Percentiles rank a stretch among this genome's conserved stretches.
These are phyloP conservation scores for Porites evermanni DNA, from an alignment of 92 coral and sea anemone species.

Conservation along the genomic window DNA sequence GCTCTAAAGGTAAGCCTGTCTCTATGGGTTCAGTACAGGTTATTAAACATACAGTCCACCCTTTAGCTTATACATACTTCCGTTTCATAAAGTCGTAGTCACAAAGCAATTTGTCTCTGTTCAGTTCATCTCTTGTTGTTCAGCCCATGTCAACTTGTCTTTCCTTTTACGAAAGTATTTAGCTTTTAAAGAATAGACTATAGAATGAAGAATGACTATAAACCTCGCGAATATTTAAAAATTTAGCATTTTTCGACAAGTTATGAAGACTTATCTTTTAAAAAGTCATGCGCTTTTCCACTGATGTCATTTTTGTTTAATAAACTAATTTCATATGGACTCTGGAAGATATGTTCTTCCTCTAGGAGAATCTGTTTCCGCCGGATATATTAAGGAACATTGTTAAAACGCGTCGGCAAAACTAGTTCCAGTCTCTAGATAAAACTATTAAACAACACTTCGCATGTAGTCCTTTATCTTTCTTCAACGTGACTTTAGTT, in stretches of 20 bases:
- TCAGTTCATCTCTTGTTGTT: too few relatives aligned
- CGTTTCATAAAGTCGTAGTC: background rate
- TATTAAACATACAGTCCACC: too few relatives aligned
- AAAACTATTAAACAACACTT: background rate
- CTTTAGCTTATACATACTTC: too few relatives aligned
- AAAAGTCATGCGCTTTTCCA: background rate
- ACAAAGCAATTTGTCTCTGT: background rate
- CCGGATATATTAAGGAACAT: background rate
- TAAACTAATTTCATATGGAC: background rate
- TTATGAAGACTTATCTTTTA: background rate
- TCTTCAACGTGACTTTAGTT: background rate
- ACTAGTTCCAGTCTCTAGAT: background rate
- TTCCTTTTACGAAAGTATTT: too few relatives aligned
- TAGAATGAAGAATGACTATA: too few relatives aligned
- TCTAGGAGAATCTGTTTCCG: background rate
- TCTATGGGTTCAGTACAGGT: too few relatives aligned
- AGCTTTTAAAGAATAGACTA: too few relatives aligned
- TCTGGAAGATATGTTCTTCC: background rate
- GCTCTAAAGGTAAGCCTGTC: slow-evolving; percentile 84
- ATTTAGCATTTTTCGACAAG: background rate
- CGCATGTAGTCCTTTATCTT: background rate
- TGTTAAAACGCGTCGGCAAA: background rate
- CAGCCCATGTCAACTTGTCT: too few relatives aligned
- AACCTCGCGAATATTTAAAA: too few relatives aligned
- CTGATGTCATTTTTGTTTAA: background rate